Percentiles rank a stretch among this genome's conserved stretches.
Evolutionary conservation across 2,797 vertebrate genomes (phyloP).

Genomic region (Siniperca undulata): DNA sequence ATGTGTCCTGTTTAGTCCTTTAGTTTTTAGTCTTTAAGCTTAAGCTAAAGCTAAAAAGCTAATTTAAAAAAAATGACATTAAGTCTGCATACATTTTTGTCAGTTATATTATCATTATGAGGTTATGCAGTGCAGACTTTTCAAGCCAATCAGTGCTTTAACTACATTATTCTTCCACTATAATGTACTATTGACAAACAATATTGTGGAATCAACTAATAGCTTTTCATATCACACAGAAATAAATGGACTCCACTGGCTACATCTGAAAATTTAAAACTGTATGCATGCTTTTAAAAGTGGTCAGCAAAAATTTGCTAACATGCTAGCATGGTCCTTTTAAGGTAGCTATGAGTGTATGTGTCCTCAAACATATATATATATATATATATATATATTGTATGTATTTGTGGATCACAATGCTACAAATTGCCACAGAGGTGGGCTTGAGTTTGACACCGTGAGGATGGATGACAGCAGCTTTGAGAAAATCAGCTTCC

Average conservation of each 20-base stretch:
- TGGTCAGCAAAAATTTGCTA: neutral
- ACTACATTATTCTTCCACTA: neutral
- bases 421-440: neutral
- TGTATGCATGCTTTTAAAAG: neutral
- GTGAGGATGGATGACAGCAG: slow-evolving; percentile 44
- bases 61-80: neutral
- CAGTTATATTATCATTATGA: neutral
- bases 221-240: neutral
- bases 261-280: neutral
- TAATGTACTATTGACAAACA: neutral
- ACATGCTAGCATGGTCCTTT: neutral
- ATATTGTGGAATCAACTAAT: neutral
- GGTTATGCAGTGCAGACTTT: neutral
- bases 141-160: neutral
- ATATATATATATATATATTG: neutral
- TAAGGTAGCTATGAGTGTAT: neutral
- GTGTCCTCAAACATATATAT: neutral
- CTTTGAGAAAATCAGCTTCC: slow-evolving; percentile 42
- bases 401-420: slow-evolving; percentile 6
- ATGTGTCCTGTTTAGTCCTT: neutral
- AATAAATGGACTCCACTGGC: neutral
- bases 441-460: slow-evolving; percentile 16
- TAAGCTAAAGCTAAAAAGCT: too few relatives aligned
- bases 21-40: too few relatives aligned
- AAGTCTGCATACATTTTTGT: neutral